These are phyloP conservation scores for Poeciliopsis turrubarensis DNA, from an alignment of 2,113 vertebrate species.

Conservation along the genomic window DNA sequence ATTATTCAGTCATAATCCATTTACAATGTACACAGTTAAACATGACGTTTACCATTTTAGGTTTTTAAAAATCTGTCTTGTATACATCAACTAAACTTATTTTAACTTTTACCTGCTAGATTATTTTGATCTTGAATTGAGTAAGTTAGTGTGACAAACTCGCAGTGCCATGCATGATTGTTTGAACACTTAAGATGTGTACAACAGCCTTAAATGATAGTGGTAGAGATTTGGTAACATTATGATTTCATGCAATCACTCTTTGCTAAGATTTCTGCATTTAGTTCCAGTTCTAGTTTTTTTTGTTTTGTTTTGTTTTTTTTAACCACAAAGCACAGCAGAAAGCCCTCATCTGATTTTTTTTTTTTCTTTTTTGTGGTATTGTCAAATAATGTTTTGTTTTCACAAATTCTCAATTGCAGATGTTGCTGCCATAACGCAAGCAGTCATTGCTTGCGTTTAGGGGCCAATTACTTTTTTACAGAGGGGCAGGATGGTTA, in stretches of 20 bases:
- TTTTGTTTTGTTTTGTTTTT: too few relatives aligned
- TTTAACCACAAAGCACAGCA: neutral
- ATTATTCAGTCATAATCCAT: neutral
- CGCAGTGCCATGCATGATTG: neutral
- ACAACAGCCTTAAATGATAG: neutral
- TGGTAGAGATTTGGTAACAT: neutral
- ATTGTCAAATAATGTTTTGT: neutral
- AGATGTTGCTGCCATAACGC: neutral
- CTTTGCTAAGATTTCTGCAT: too few relatives aligned
- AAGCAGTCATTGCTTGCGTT: too few relatives aligned
- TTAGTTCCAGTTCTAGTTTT: too few relatives aligned
- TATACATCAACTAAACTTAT: neutral
- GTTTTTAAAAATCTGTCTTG: neutral
- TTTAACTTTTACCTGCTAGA: neutral
- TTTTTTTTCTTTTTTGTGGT: neutral
- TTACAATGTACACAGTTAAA: neutral
- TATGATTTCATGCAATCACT: too few relatives aligned
- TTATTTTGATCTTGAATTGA: neutral
- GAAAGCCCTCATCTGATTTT: neutral
- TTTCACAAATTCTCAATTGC: too few relatives aligned
- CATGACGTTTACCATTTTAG: neutral
- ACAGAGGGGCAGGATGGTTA: too few relatives aligned
- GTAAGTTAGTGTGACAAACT: too few relatives aligned
- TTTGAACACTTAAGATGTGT: neutral
- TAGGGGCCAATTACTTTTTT: too few relatives aligned